Evolutionary conservation across 2,797 vertebrate genomes (phyloP).

Genomic region (Apogon hyalosoma): DNA sequence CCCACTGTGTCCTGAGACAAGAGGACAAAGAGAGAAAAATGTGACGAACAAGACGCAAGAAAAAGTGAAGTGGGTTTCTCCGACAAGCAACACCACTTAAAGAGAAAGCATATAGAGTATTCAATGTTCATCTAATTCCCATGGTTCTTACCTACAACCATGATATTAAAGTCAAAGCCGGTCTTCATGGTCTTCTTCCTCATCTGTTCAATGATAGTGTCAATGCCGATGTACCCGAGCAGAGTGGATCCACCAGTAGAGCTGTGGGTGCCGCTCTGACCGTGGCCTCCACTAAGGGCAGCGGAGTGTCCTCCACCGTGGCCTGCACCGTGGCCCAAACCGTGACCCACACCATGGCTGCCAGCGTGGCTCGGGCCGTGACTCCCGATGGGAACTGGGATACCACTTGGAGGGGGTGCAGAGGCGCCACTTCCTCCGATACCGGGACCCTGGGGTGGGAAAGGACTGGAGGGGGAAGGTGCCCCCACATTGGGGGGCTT

Average conservation of each 20-base stretch:
- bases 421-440: slow-evolving; percentile 47
- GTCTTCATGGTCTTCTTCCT: slow-evolving; percentile 99
- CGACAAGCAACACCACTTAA: not conserved
- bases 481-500: slow-evolving; percentile 88
- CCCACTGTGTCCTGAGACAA: slow-evolving; percentile 90
- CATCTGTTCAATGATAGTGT: slow-evolving; percentile 99
- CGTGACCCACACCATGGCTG: slow-evolving; percentile 25
- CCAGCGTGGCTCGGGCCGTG: slow-evolving; percentile 41
- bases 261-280: slow-evolving; percentile 54
- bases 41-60: slow-evolving; percentile 14
- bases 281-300: slow-evolving; percentile 20
- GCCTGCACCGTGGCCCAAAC: slow-evolving; percentile 39
- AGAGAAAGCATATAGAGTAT: not conserved
- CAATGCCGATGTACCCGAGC: slow-evolving; percentile 96
- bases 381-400: slow-evolving; percentile 75
- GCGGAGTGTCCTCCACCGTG: slow-evolving; percentile 8
- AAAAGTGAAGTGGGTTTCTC: no score
- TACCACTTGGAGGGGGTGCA: slow-evolving; percentile 61
- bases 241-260: slow-evolving; percentile 82
- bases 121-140: not conserved
- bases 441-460: slow-evolving; percentile 72
- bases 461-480: slow-evolving; percentile 76
- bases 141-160: slow-evolving; percentile 90
- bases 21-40: not conserved
- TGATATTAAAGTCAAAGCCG: slow-evolving; percentile 98